Percentiles rank a stretch among this genome's conserved stretches.
These are phyloP conservation scores for Darwinula stevensoni DNA, from an alignment of 2,888 invertebrate species.

Conservation along the genomic window DNA sequence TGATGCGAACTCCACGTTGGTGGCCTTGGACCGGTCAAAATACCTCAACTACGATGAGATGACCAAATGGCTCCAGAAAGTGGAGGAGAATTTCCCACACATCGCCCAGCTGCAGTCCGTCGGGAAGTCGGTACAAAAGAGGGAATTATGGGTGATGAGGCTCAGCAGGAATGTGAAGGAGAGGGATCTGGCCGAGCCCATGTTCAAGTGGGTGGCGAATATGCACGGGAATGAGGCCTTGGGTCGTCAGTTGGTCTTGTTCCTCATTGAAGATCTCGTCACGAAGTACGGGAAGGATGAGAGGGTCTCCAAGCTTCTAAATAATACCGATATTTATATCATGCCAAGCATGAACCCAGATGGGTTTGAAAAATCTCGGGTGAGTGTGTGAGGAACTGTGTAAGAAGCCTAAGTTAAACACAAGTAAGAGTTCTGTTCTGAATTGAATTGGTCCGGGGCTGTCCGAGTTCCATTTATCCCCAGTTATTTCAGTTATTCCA, in stretches of 20 bases:
- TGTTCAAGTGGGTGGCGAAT: slow-evolving; percentile 89
- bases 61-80: too few species aligned
- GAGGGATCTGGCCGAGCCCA: slow-evolving; percentile 44
- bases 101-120: too few species aligned
- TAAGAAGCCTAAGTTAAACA: too few species aligned
- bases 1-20: too few species aligned
- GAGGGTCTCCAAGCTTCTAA: slow-evolving; percentile 63
- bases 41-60: too few species aligned
- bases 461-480: too few species aligned
- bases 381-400: slow-evolving; percentile 61
- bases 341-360: slow-evolving; percentile 98
- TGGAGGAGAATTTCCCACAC: too few species aligned
- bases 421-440: too few species aligned
- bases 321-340: slow-evolving; percentile 83
- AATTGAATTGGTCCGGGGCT: too few species aligned
- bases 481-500: too few species aligned
- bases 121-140: not conserved
- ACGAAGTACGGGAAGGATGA: slow-evolving; percentile 50
- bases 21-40: too few species aligned
- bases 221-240: slow-evolving; percentile 95
- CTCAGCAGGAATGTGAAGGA: not conserved
- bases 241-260: slow-evolving; percentile 71
- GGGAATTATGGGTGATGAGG: not conserved
- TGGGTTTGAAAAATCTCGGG: slow-evolving; percentile 71
- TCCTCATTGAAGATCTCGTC: slow-evolving; percentile 57